Evolutionary conservation across 1,140 invertebrate genomes (phyloP).

Genomic region (Campoletis sonorensis): DNA sequence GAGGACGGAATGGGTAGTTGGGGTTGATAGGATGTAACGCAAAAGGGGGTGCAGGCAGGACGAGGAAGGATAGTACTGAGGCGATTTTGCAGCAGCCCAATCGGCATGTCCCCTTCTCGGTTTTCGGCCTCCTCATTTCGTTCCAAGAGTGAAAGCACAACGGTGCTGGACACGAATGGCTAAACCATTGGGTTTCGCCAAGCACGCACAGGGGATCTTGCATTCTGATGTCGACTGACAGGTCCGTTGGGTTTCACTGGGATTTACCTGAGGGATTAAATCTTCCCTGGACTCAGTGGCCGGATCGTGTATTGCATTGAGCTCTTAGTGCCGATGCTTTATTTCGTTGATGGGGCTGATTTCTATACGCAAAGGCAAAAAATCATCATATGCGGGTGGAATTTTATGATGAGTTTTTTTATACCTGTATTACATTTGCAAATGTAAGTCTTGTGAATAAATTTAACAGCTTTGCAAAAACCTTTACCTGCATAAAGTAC

Average conservation of each 20-base stretch:
- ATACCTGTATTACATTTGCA: neutral
- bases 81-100: conserved; percentile 29
- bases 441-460: neutral
- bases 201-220: conserved; percentile 43
- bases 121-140: neutral
- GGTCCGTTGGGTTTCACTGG: conserved; percentile 42
- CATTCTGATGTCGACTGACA: conserved; percentile 50
- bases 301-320: neutral
- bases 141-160: neutral
- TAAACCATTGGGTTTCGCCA: conserved; percentile 47
- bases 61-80: conserved; percentile 19
- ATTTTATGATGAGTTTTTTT: neutral
- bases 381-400: neutral
- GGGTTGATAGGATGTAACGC: conserved; percentile 17
- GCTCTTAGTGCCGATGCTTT: neutral
- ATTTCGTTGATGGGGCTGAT: conserved; percentile 5
- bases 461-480: neutral
- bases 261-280: conserved; percentile 46
- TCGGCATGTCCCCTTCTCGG: neutral
- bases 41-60: conserved; percentile 12
- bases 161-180: conserved; percentile 34
- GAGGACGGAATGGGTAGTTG: neutral
- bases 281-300: conserved; percentile 39
- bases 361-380: neutral
- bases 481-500: too few species aligned